Conservation (phyloP, 2,797 vertebrate genomes). For the Gallinago solitaria region DNA sequence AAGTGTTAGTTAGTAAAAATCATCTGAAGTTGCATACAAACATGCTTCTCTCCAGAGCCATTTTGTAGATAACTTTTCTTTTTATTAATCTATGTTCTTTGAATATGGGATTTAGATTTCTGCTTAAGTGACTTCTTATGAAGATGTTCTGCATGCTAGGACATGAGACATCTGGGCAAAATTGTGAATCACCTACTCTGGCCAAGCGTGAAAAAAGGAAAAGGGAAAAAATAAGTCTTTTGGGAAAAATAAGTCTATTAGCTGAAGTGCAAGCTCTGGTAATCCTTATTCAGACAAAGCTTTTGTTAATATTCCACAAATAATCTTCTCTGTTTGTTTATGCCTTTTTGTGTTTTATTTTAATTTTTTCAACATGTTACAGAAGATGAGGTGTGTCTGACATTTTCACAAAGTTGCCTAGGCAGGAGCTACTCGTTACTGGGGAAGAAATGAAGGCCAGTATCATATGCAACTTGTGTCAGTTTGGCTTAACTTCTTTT, state of each 20-base stretch:
- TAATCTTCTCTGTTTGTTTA: neutral
- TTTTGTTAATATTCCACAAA: neutral
- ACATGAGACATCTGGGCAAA: neutral
- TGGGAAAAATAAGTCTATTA: neutral
- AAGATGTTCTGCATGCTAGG: neutral
- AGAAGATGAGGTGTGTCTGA: neutral
- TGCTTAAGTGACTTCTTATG: neutral
- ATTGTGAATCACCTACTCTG: neutral
- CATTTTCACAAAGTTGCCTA: neutral
- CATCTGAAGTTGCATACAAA: neutral
- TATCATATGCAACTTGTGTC: neutral
- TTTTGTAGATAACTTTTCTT: neutral
- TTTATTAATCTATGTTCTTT: neutral
- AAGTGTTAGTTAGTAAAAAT: conserved; percentile 3
- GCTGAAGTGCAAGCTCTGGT: neutral
- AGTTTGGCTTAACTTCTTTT: neutral
- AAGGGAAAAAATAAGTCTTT: neutral
- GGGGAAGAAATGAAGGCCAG: no score
- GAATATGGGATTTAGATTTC: neutral
- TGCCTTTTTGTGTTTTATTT: neutral
- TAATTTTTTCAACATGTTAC: neutral
- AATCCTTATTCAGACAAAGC: neutral
- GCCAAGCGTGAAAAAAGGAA: neutral
- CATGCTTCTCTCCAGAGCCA: neutral
- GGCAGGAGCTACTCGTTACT: no score